A percentile compares a stretch with the other conserved stretches of the same genome.
Evolutionary conservation across 2,797 vertebrate species (phyloP).

Genomic region (Toxotes lorentzi): DNA sequence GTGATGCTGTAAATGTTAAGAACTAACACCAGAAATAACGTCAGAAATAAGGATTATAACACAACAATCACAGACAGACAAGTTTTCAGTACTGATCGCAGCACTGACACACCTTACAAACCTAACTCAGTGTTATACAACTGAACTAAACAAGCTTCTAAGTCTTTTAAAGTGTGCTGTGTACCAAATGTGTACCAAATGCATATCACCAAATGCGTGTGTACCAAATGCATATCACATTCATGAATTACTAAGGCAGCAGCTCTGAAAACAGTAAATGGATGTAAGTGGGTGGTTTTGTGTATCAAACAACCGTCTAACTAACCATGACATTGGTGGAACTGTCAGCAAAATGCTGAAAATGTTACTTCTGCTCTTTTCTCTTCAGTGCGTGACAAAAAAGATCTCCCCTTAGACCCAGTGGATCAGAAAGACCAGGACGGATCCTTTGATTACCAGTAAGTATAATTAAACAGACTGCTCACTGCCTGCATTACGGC

Average conservation of each 20-base stretch:
- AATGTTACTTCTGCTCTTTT: constrained; percentile 2
- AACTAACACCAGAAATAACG: constrained; percentile 47
- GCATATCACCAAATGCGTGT: constrained; percentile 19
- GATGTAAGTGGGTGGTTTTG: not conserved
- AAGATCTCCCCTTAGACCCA: constrained; percentile 92
- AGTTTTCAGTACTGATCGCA: constrained; percentile 21
- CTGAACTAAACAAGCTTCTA: constrained; percentile 31
- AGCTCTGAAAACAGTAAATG: not conserved
- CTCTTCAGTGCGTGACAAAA: constrained; percentile 93
- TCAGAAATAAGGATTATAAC: constrained; percentile 6
- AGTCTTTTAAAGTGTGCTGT: not conserved
- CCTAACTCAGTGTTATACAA: not conserved
- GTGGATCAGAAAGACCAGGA: constrained; percentile 97
- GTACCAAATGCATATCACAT: not conserved
- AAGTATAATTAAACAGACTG: constrained; percentile 63
- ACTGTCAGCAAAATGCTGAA: not conserved
- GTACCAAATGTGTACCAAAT: constrained; percentile 9
- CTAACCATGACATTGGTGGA: not conserved
- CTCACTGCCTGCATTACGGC: not conserved
- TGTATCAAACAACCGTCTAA: not conserved
- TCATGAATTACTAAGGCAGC: not conserved
- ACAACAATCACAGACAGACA: not conserved
- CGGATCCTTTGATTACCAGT: constrained; percentile 98
- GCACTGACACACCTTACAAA: constrained; percentile 11
- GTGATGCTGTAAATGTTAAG: not conserved